Evolutionary conservation across 2,797 vertebrate species (phyloP), one percentile per base, ranked within the genome.

Genomic region (Sus cebifrons): DNA sequence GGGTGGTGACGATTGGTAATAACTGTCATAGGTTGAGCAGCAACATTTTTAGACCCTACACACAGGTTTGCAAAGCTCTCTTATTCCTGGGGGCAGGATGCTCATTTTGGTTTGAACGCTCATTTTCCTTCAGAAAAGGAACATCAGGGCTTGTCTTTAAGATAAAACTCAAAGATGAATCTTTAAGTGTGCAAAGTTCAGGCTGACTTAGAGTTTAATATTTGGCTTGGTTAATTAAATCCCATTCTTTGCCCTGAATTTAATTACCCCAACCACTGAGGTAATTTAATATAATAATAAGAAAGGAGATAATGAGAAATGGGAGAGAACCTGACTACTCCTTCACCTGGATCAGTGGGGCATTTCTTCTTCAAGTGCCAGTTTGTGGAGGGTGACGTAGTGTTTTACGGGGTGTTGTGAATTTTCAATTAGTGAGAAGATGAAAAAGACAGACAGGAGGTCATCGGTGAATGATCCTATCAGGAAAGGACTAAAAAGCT

Each of bases 241-340:
- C 90, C 95, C 97, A 98, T 96, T 96, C 92, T 97, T 95, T 94
- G 95, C 93, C 96, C 97, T 97, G 97, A 96, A 98, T 98, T 98
- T 98, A 98, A 98, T 98, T 98, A 98, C 97, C 98, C 96, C 96
- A 97, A 97, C 87, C 91, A 97, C 71, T 98, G 98, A 97, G 97
- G 97, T 98, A 98, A 98, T 98, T 98, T 98, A 98, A 98, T 98
- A 97, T 98, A 97, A 98, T 98, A 94, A 98, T 98, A 98, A 98
- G 96, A 98, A 97, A 96, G 36, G 97, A 97, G 97, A 98, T 98
- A 98, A 98, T 93, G 89, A 96, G 96, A 97, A 97, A 95, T 95
- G 81, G 94, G 93, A 94, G 77, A 75, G 81, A 96, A 95, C 77
- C n/a, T 88, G 86, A 94, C 92, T 95, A 60, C 94, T 95, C 49